Conservation (phyloP, 2,113 vertebrate species). For the Mustelus asterias region DNA sequence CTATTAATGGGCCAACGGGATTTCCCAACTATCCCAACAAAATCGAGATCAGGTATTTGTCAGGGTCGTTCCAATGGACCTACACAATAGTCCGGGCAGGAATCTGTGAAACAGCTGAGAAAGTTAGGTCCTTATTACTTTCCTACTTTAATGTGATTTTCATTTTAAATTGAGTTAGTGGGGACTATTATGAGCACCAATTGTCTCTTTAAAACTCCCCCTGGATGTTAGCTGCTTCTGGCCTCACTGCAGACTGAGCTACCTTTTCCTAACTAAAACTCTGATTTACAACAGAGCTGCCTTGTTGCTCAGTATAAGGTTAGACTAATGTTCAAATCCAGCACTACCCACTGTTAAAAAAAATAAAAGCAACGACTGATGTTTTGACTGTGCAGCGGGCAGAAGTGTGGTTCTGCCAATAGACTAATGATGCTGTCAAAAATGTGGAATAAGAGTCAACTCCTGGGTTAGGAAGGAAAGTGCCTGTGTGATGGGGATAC, state of each 20-base stretch:
- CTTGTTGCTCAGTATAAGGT: background rate
- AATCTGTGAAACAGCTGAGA: background rate
- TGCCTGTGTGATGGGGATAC: background rate
- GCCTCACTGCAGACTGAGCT: background rate
- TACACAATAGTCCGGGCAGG: background rate
- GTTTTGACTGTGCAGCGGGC: slow-evolving; percentile 13
- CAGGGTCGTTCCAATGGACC: background rate
- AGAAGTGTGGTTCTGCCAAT: background rate
- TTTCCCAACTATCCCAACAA: background rate
- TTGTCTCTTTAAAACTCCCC: background rate
- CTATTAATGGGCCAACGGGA: background rate
- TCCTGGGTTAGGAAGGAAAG: background rate
- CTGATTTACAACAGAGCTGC: slow-evolving; percentile 18
- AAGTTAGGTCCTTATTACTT: background rate
- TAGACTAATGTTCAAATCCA: slow-evolving; percentile 19
- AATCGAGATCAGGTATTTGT: background rate
- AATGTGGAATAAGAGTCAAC: slow-evolving; percentile 14
- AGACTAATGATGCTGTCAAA: slow-evolving; percentile 28
- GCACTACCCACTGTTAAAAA: background rate
- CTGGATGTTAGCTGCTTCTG: background rate
- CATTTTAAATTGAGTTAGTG: slow-evolving; percentile 23
- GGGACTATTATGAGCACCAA: background rate
- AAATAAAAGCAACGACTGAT: slow-evolving; percentile 26
- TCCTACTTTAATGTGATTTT: slow-evolving; percentile 9
- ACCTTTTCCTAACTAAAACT: slow-evolving; percentile 18